Evolutionary conservation across 2,797 vertebrate genomes (phyloP).

Genomic region (Lepidocolaptes lacrymiger): DNA sequence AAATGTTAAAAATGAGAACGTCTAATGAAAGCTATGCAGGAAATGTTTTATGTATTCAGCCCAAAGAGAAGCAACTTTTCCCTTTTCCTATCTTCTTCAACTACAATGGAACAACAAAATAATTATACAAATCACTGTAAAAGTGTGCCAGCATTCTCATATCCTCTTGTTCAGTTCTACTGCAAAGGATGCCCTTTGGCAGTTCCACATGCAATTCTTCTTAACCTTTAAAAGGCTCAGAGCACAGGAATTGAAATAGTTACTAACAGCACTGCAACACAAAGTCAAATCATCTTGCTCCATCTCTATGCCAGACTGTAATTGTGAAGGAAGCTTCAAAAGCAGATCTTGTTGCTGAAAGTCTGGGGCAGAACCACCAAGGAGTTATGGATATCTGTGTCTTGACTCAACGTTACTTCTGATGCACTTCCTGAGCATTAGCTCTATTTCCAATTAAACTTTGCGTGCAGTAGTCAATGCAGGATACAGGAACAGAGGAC

Average conservation of each 20-base stretch:
- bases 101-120: neutral
- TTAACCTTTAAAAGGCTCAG: slow-evolving; percentile 8
- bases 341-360: neutral
- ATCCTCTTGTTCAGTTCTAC: neutral
- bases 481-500: neutral
- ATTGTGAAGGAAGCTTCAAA: neutral
- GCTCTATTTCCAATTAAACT: neutral
- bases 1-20: neutral
- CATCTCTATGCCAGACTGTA: neutral
- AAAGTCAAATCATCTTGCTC: neutral
- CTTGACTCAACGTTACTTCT: neutral
- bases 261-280: neutral
- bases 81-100: neutral
- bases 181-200: neutral
- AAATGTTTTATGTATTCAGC: neutral
- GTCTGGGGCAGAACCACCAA: neutral
- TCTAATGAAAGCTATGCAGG: neutral
- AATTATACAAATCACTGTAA: neutral
- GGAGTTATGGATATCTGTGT: neutral
- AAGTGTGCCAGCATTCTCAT: neutral
- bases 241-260: neutral
- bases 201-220: neutral
- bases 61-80: neutral
- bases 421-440: neutral
- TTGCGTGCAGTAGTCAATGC: neutral